phyloP scores from a whole-genome alignment of 2,797 vertebrate genomes.

The Sebastes nivosus region DNA sequence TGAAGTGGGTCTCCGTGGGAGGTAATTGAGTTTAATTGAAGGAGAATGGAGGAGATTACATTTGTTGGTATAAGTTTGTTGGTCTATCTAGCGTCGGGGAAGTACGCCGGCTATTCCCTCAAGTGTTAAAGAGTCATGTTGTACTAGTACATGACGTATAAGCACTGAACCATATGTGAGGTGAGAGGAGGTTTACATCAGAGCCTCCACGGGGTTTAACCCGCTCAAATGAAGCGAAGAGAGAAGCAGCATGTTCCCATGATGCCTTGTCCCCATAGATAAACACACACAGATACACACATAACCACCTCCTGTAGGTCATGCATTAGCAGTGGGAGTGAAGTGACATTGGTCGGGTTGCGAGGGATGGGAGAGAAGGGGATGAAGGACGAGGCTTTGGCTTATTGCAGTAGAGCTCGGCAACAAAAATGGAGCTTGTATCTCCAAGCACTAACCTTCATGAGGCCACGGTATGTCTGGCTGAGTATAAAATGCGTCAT shows the following conservation, averaged over 20 bases:
- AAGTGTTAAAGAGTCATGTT: slow-evolving; percentile 12
- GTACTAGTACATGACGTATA: neutral
- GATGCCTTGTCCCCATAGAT: slow-evolving; percentile 1
- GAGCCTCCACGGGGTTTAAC: slow-evolving; percentile 1
- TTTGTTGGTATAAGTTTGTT: slow-evolving; percentile 17
- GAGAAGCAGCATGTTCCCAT: slow-evolving; percentile 12
- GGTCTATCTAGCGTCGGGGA: slow-evolving; percentile 21
- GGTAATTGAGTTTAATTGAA: slow-evolving; percentile 53
- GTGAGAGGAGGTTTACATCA: slow-evolving; percentile 17
- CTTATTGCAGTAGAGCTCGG: slow-evolving; percentile 1
- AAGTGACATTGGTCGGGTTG: slow-evolving; percentile 8
- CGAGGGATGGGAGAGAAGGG: no score
- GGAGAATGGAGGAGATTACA: slow-evolving; percentile 34
- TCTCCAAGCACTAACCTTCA: slow-evolving; percentile 25
- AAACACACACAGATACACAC: slow-evolving; percentile 2
- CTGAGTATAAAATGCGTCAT: neutral
- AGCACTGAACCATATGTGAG: slow-evolving; percentile 31
- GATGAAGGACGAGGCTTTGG: slow-evolving; percentile 2
- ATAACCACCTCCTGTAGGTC: neutral
- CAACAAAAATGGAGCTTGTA: slow-evolving; percentile 2
- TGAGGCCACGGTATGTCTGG: neutral
- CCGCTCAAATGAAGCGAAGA: slow-evolving; percentile 46
- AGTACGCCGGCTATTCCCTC: slow-evolving; percentile 14
- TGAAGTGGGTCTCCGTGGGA: slow-evolving; percentile 43
- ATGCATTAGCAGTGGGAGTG: neutral